These are phyloP conservation scores for Caenorhabditis afra DNA, from an alignment of 2,888 invertebrate genomes.

Conservation along the genomic window DNA sequence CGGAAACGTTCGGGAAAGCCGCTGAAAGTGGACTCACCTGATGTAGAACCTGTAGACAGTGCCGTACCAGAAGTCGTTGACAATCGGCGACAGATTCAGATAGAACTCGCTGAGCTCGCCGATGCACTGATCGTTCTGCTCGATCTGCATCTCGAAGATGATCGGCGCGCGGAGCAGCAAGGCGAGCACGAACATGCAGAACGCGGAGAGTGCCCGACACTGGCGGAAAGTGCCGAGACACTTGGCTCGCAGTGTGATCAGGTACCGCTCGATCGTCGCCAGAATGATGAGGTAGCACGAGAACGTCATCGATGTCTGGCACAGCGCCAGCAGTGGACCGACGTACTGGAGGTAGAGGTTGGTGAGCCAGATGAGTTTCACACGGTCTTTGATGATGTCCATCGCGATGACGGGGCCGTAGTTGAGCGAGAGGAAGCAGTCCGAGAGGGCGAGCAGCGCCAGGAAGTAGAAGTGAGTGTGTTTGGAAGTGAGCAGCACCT, in stretches of 20 bases:
- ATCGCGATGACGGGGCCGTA: conserved; percentile 80
- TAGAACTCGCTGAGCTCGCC: conserved; percentile 72
- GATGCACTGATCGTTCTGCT: conserved; percentile 73
- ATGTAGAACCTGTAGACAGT: conserved; percentile 73
- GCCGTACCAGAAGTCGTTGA: conserved; percentile 74
- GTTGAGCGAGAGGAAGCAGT: conserved; percentile 78
- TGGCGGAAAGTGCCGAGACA: conserved; percentile 62
- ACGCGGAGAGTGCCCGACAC: conserved; percentile 68
- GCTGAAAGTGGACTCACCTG: conserved; percentile 26
- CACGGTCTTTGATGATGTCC: conserved; percentile 76
- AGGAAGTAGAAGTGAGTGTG: conserved; percentile 79
- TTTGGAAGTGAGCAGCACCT: conserved; percentile 72
- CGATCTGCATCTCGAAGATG: conserved; percentile 75
- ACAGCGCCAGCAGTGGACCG: conserved; percentile 75
- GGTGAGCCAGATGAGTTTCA: conserved; percentile 75
- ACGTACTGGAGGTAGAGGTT: conserved; percentile 75
- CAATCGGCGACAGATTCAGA: conserved; percentile 68
- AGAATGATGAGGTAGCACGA: conserved; percentile 77
- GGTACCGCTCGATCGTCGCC: conserved; percentile 75
- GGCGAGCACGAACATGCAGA: conserved; percentile 70
- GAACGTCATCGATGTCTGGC: conserved; percentile 78
- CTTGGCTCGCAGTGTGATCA: conserved; percentile 67
- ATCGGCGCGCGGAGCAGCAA: conserved; percentile 73
- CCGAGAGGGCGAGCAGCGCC: conserved; percentile 77
- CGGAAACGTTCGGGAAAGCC: background rate